A percentile compares a stretch with the other conserved stretches of the same genome.
Conservation (phyloP, 2,113 vertebrate species). For the Hyperopisus bebe region DNA sequence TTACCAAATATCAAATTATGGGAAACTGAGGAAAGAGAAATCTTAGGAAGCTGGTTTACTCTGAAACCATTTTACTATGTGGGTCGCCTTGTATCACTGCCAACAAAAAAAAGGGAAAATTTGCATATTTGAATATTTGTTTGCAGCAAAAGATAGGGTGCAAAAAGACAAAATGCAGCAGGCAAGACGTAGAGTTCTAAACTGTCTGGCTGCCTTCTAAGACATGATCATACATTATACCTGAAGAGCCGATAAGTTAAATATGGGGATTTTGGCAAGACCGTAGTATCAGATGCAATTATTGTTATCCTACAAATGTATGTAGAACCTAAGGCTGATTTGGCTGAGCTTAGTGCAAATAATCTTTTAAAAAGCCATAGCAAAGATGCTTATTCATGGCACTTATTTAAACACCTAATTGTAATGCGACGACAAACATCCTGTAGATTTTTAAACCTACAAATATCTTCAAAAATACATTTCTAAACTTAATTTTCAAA, state of each 20-base stretch:
- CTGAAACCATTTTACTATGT: neutral
- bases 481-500: constrained; percentile 10
- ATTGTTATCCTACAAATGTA: neutral
- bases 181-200: neutral
- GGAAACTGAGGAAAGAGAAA: neutral
- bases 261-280: neutral
- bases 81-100: neutral
- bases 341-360: neutral
- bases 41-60: neutral
- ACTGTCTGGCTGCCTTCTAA: neutral
- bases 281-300: neutral
- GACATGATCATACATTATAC: neutral
- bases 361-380: neutral
- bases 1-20: neutral
- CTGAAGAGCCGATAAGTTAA: neutral
- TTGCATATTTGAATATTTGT: neutral
- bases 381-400: neutral
- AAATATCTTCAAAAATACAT: constrained; percentile 10
- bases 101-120: neutral
- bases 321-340: neutral
- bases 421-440: constrained; percentile 2
- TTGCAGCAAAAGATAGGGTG: neutral
- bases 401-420: constrained; percentile 5
- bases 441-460: neutral
- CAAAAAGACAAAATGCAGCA: neutral